Evolutionary conservation across 2,113 vertebrate species (phyloP).

Genomic region (Scolopax mira): DNA sequence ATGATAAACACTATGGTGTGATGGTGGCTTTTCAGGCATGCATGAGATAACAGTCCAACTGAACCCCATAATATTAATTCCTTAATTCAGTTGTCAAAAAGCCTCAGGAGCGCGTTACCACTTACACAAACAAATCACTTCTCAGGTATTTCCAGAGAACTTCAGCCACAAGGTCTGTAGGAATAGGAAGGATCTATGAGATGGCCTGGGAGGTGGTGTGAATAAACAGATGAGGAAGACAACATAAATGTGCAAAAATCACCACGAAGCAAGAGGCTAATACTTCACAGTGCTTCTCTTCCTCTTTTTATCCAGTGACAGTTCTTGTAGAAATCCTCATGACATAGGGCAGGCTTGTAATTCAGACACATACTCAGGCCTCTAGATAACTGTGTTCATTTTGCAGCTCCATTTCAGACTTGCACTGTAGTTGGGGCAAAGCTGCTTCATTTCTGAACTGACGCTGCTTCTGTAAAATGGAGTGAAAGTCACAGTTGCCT

Average conservation of each 20-base stretch:
- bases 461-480: not conserved
- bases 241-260: not conserved
- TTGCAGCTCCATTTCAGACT: not conserved
- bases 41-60: not conserved
- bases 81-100: not conserved
- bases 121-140: not conserved
- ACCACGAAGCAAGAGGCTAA: not conserved
- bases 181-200: not conserved
- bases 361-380: not conserved
- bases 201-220: not conserved
- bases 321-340: not conserved
- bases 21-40: not conserved
- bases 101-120: not conserved
- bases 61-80: not conserved
- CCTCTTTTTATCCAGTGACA: not conserved
- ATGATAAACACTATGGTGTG: rapidly evolving
- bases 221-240: not conserved
- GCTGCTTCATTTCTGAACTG: not conserved
- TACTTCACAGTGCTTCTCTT: not conserved
- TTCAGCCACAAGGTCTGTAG: not conserved
- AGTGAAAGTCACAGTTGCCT: not conserved
- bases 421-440: not conserved
- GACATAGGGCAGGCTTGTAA: not conserved
- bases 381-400: not conserved
- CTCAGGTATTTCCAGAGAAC: not conserved